A percentile compares a stretch with the other conserved stretches of the same genome.
phyloP scores from a whole-genome alignment of 2,797 vertebrate genomes.

The Parauchenoglanis punctatus region DNA sequence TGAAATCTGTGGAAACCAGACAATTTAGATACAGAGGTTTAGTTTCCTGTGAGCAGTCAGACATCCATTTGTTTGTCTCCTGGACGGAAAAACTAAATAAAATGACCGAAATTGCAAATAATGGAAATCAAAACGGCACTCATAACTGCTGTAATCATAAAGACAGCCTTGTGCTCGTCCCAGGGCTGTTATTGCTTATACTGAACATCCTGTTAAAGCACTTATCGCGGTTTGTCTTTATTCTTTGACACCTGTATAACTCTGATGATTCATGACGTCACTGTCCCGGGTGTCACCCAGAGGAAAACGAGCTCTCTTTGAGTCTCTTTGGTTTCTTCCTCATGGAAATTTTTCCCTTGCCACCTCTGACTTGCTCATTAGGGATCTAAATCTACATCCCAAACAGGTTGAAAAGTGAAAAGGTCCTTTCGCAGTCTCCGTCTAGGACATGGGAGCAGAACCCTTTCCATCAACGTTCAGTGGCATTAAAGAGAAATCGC shows the following conservation, averaged over 20 bases:
- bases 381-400: background rate
- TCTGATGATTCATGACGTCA: background rate
- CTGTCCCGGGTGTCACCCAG: background rate
- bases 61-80: background rate
- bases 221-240: background rate
- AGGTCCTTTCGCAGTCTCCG: background rate
- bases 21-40: background rate
- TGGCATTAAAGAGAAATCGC: background rate
- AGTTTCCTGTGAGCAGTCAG: background rate
- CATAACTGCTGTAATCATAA: background rate
- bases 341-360: background rate
- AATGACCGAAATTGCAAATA: background rate
- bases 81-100: no score
- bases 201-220: background rate
- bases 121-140: background rate
- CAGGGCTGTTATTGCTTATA: background rate
- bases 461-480: background rate
- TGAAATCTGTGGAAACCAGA: background rate
- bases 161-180: background rate
- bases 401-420: background rate
- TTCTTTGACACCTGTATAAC: background rate
- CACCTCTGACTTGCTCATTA: background rate
- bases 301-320: background rate
- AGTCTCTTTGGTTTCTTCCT: background rate
- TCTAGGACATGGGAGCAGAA: background rate